Conservation (phyloP, 2,113 vertebrate genomes). For the Nematolebias whitei region DNA sequence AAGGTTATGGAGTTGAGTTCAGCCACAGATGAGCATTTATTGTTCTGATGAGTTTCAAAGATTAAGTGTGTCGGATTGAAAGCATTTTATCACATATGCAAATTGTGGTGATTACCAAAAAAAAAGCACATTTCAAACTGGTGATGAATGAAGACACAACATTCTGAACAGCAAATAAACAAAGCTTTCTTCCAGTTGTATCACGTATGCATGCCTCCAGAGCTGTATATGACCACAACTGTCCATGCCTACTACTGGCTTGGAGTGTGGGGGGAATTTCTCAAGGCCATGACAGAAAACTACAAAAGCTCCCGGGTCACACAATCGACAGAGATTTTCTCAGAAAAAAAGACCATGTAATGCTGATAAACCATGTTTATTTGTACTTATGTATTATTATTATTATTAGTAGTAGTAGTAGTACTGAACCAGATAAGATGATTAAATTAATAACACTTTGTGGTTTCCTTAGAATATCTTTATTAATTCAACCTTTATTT, state of each 20-base stretch:
- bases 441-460: slow-evolving; percentile 8
- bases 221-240: slow-evolving; percentile 26
- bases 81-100: slow-evolving; percentile 39
- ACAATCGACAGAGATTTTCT: slow-evolving; percentile 24
- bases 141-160: slow-evolving; percentile 14
- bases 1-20: slow-evolving; percentile 69
- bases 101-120: slow-evolving; percentile 16
- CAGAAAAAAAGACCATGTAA: background rate
- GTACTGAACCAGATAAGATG: background rate
- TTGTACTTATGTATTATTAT: background rate
- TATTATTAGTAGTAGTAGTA: too few relatives aligned
- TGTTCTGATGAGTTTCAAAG: slow-evolving; percentile 35
- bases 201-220: slow-evolving; percentile 32
- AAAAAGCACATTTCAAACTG: slow-evolving; percentile 15
- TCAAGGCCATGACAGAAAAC: slow-evolving; percentile 48
- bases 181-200: slow-evolving; percentile 14
- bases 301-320: slow-evolving; percentile 14
- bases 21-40: slow-evolving; percentile 59
- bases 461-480: background rate
- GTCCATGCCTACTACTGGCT: slow-evolving; percentile 33
- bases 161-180: slow-evolving; percentile 27
- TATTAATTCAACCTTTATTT: too few relatives aligned
- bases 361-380: background rate
- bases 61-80: slow-evolving; percentile 33
- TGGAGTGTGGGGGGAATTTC: slow-evolving; percentile 36